phyloP scores from a whole-genome alignment of 2,888 invertebrate species.

The Hipparchia semele region DNA sequence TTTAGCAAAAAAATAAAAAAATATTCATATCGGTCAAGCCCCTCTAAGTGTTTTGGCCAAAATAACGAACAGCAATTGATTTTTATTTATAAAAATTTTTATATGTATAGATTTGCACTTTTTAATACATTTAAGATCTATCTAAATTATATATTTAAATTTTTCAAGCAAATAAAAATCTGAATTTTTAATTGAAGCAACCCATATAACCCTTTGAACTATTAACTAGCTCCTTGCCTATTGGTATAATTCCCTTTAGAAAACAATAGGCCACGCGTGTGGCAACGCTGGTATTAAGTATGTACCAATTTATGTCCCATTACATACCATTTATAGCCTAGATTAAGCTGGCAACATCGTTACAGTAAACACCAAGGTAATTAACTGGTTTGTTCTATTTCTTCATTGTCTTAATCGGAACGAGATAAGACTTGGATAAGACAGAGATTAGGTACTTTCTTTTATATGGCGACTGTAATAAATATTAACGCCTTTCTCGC shows the following conservation, averaged over 20 bases:
- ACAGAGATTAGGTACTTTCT: slow-evolving; percentile 5
- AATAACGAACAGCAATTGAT: too few relatives aligned
- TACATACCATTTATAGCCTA: slow-evolving; percentile 27
- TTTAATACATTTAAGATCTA: too few relatives aligned
- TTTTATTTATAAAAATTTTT: too few relatives aligned
- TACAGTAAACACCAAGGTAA: slow-evolving; percentile 15
- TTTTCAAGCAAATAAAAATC: too few relatives aligned
- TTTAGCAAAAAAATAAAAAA: too few relatives aligned
- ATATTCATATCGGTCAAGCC: too few relatives aligned
- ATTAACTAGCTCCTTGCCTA: neutral
- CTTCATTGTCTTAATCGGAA: slow-evolving; percentile 16
- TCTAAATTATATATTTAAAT: too few relatives aligned
- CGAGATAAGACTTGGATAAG: neutral
- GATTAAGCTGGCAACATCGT: slow-evolving; percentile 23
- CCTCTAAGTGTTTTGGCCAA: too few relatives aligned
- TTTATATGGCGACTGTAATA: neutral
- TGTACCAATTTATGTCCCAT: slow-evolving; percentile 26
- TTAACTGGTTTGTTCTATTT: slow-evolving; percentile 21
- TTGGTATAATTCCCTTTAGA: slow-evolving; percentile 35
- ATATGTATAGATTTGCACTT: too few relatives aligned
- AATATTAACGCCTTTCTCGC: neutral
- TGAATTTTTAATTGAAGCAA: neutral
- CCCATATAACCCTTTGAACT: neutral
- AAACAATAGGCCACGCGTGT: slow-evolving; percentile 36
- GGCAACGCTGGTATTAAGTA: slow-evolving; percentile 26